Base-by-base conservation (phyloP, 2,797 vertebrate species). In the Rhynchonycteris naso region DNA sequence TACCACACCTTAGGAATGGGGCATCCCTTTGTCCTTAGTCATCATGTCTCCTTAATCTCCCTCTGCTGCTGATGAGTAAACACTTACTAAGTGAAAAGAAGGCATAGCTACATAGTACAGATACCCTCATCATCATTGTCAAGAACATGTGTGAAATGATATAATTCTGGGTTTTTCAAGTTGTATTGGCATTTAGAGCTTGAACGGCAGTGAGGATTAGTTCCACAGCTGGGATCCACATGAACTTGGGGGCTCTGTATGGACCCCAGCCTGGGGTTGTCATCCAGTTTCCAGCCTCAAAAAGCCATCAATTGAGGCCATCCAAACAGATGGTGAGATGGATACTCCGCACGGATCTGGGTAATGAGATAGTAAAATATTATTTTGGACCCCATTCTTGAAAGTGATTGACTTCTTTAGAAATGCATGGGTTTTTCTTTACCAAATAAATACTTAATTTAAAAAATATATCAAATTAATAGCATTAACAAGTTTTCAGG, bases 401-500 rank as follows among this genome's bases (percentile, higher is more conserved):
- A 56, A 95, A 91, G 68, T 26, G 30, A 63, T 28, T 38, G 24
- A 65, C 52, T 63, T 79, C 92, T 95, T 86, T 10, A 76, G 65
- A 50, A 15, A 72, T 22, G 9, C 30, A 30, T 12, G 10, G 71
- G 68, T 50, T 87, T 92, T 38, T 72, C 88, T 80, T 95, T 89
- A 96, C 74, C 52, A 97, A 97, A 93, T 96, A 95, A 95, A 68
- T 95, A 96, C 94, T 78, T 66, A n/a, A 54, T 94, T 96, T 59
- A 58, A 84, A 94, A 90, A 90, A 93, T 83, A 93, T 83, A 97
- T 97, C 95, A 92, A 96, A 96, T 97, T 96, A 97, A 92, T 95
- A 91, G 75, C 79, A 78, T 97, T n/a, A 96, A 96, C 95, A 97
- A 96, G 95, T 97, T 97, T 97, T 93, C 63, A 95, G 86, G 88